Evolutionary conservation across 2,888 invertebrate genomes (phyloP), one percentile per base, ranked within the genome.

Genomic region (Drosophila mulleri): DNA sequence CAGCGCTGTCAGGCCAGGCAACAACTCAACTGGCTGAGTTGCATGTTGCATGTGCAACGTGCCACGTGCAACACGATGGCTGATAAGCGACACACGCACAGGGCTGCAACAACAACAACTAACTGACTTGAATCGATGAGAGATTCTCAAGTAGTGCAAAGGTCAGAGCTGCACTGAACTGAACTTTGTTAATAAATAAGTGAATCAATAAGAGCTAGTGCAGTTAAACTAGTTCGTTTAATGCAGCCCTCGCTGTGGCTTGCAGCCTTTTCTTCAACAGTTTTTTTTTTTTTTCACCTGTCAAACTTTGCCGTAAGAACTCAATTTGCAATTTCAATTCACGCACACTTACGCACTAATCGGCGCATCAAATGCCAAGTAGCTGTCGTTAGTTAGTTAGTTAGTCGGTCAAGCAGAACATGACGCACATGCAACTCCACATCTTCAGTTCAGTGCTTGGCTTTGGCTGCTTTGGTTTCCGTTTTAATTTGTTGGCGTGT

Each of bases 301-400:
- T 53, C 48, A 18, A 59, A 69, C 63, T 63, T 64, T 67, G 47
- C 44, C n/a, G 50, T 26, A 64, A 61, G 67, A 75, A 79, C 71
- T 39, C 59, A 45, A 67, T 73, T 69, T 59, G 67, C 68, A 75
- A 72, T 75, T 78, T 67, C 57, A 63, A 68, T 69, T 53, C 59
- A 61, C 39, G 44, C 44, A 72, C 29, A 29, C 29, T 7, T 3
- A 82, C 83, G 67, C 72, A 80, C 84, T 89, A 88, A 88, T 83
- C 87, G 84, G 70, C 57, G 72, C 83, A 90, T 90, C 90, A 89
- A 75, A 77, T 78, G 88, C 83, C 86, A 82, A 77, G 80, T 83
- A 60, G 75, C 73, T 66, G 76, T 66, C 57, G 59, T 42, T 67
- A 56, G 76, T 65, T 82, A 71, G 69, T 59, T 23, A 16, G 8